Conservation (phyloP, 2,113 vertebrate genomes). For the Pontoporia blainvillei region DNA sequence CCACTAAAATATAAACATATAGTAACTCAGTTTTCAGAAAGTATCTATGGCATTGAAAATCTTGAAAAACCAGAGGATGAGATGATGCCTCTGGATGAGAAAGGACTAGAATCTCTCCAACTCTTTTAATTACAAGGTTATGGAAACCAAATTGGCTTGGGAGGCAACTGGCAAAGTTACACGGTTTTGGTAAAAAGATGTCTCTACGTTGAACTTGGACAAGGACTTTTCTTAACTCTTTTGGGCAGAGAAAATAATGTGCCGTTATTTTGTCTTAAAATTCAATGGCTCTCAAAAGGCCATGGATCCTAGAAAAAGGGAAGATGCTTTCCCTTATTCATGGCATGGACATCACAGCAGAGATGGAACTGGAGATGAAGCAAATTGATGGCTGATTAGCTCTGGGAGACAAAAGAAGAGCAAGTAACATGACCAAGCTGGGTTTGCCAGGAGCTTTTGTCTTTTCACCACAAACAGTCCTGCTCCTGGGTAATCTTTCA, state of each 20-base stretch:
- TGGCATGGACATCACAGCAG: not conserved
- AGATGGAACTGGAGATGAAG: not conserved
- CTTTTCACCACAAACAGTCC: not conserved
- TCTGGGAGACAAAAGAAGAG: not conserved
- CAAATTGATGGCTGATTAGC: not conserved
- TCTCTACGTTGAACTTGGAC: not conserved
- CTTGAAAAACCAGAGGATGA: not conserved
- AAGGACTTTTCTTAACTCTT: not conserved
- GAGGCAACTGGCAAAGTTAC: not conserved
- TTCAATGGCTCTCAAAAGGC: not conserved
- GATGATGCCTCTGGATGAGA: not conserved
- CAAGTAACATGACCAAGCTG: not conserved
- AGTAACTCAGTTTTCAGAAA: not conserved
- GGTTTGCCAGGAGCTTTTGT: accelerated
- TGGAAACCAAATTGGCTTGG: not conserved
- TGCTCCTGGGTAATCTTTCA: not conserved
- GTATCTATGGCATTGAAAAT: not conserved
- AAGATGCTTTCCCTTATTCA: not conserved
- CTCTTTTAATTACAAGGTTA: not conserved
- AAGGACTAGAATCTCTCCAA: not conserved
- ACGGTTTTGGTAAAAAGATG: not conserved
- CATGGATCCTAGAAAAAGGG: not conserved
- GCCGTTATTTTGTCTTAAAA: not conserved
- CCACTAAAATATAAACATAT: not conserved
- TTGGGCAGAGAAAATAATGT: not conserved